These are phyloP conservation scores for Eospalax fontanierii DNA, from an alignment of 2,797 vertebrate genomes.

Conservation along the genomic window DNA sequence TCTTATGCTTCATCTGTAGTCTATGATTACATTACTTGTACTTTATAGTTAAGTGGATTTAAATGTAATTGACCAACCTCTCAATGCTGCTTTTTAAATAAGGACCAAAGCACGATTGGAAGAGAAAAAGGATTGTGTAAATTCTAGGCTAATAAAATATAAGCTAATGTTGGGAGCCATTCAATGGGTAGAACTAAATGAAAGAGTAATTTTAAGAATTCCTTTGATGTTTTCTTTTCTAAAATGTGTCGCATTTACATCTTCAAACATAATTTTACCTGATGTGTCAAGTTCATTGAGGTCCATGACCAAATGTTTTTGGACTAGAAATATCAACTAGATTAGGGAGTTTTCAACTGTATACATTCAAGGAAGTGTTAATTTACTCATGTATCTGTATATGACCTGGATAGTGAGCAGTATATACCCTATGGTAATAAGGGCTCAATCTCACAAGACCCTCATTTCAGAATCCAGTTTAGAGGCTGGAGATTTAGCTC, in stretches of 20 bases:
- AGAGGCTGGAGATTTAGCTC: neutral
- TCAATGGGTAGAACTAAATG: neutral
- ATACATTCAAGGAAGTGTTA: neutral
- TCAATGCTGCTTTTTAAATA: constrained; percentile 71
- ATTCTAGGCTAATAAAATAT: constrained; percentile 54
- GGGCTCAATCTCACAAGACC: neutral
- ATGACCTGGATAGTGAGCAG: neutral
- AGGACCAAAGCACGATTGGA: constrained; percentile 42
- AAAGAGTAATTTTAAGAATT: constrained; percentile 46
- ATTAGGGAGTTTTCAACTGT: constrained; percentile 12
- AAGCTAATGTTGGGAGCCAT: neutral
- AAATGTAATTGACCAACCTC: constrained; percentile 66
- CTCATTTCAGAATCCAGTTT: neutral
- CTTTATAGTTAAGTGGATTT: constrained; percentile 47
- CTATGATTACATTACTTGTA: constrained; percentile 37
- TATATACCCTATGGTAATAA: neutral
- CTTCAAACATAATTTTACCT: constrained; percentile 56
- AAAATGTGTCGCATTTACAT: neutral
- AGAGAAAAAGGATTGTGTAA: constrained; percentile 37
- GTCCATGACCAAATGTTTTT: neutral
- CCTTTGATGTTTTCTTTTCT: constrained; percentile 14
- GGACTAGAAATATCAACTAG: neutral
- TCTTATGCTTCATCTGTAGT: neutral
- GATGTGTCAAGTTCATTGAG: constrained; percentile 25
- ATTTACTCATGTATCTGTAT: neutral